A percentile compares a stretch with the other conserved stretches of the same genome.
These are phyloP conservation scores for Odocoileus hemionus DNA, from an alignment of 2,113 vertebrate species.

Conservation along the genomic window DNA sequence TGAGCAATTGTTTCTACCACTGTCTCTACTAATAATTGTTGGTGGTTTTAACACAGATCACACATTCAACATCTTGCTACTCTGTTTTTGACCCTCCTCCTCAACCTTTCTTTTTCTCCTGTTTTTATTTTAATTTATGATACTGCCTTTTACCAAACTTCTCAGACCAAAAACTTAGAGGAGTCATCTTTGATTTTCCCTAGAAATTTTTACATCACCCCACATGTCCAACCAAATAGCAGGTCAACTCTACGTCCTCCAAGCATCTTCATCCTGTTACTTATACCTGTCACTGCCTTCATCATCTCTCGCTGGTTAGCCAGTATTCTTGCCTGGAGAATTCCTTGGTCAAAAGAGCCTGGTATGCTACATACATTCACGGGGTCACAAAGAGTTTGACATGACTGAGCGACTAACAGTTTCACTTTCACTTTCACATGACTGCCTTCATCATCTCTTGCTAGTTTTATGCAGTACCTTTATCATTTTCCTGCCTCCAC, in stretches of 20 bases:
- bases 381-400: fast-evolving
- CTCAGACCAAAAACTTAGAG: neutral
- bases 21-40: neutral
- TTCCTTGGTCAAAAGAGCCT: neutral
- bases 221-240: neutral
- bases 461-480: neutral
- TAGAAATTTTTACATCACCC: neutral
- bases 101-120: neutral
- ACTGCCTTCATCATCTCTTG: neutral
- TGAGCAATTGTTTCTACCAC: neutral
- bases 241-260: neutral
- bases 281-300: too few relatives aligned
- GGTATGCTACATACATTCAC: neutral
- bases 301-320: neutral
- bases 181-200: neutral
- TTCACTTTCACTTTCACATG: neutral
- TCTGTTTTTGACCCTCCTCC: neutral
- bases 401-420: neutral
- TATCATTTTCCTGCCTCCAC: neutral
- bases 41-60: neutral
- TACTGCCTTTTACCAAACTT: neutral
- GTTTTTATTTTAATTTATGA: neutral
- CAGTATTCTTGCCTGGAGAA: neutral
- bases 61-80: neutral
- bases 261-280: neutral